Base-by-base conservation (phyloP, 2,888 invertebrate species). In the Ophion costatus region DNA sequence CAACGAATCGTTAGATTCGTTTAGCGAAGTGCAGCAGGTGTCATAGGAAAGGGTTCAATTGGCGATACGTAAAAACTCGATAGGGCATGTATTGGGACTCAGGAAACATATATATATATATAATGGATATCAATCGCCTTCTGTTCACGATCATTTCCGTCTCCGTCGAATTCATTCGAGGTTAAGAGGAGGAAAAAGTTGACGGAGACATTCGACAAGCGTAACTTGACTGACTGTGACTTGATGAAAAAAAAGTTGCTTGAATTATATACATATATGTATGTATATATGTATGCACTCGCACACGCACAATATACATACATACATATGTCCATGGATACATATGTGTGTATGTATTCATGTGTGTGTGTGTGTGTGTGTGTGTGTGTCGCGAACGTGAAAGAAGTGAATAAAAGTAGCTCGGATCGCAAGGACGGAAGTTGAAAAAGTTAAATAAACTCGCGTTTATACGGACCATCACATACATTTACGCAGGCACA, bases 341-440 rank as follows among this genome's bases (percentile, higher is more conserved):
- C n/a, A n/a, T n/a, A n/a, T n/a, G n/a, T n/a, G n/a, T n/a, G n/a
- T n/a, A n/a, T n/a, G n/a, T n/a, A n/a, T n/a, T n/a, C n/a, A n/a
- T n/a, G n/a, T 24, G 11, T 22, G 29, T 29, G 22, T 38, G 20
- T n/a, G 56, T 33, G 33, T 33, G 33, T 33, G 33, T 33, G 33
- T 33, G 33, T 33, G 33, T 11, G 45, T 45, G 14, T 14, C 45
- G 59, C 14, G 45, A 45, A 14, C 45, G 38, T 33, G 14, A 74
- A 61, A 64, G 70, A 71, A 74, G 61, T 51, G 20, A 75, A 66
- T 67, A 73, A 79, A 80, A 73, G 64, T 69, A 57, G 42, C 63
- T 80, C 74, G 67, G 69, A 77, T 33, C 73, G 74, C 82, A 70
- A 85, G 77, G 82, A 80, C 82, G 77, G 85, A 82, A 80, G 77